Conservation (phyloP, 1,140 invertebrate genomes). For the Drosophila guanche region DNA sequence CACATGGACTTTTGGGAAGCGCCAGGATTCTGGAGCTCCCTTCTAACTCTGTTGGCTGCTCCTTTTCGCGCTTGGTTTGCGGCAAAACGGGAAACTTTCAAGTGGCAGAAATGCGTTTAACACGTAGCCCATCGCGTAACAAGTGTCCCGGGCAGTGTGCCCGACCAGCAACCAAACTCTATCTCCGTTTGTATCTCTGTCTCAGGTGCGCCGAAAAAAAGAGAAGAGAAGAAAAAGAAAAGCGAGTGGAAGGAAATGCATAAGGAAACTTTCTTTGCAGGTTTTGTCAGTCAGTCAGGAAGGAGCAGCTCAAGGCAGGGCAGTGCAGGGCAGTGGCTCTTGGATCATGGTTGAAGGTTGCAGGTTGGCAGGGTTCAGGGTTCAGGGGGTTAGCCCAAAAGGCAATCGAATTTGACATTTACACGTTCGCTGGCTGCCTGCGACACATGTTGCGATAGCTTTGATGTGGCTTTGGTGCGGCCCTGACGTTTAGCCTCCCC, state of each 20-base stretch:
- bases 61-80: constrained; percentile 3
- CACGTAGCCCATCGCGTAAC: constrained; percentile 61
- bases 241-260: constrained; percentile 3
- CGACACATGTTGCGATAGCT: constrained; percentile 46
- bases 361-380: too few species aligned
- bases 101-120: constrained; percentile 73
- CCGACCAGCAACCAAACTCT: constrained; percentile 5
- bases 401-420: constrained; percentile 62
- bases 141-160: constrained; percentile 39
- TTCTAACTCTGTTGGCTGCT: not conserved
- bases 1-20: constrained; percentile 63
- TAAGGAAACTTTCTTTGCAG: constrained; percentile 50
- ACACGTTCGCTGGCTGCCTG: constrained; percentile 42
- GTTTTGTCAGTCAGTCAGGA: too few species aligned
- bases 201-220: constrained; percentile 51
- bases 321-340: not conserved
- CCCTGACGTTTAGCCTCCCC: constrained; percentile 34
- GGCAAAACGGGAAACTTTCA: constrained; percentile 43
- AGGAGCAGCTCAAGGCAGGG: too few species aligned
- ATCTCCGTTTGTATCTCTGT: constrained; percentile 35
- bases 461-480: not conserved
- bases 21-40: too few species aligned
- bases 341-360: too few species aligned
- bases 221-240: constrained; percentile 20
- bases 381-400: too few species aligned